Evolutionary conservation across 2,113 vertebrate species (phyloP).

Genomic region (Vanacampus margaritifer): DNA sequence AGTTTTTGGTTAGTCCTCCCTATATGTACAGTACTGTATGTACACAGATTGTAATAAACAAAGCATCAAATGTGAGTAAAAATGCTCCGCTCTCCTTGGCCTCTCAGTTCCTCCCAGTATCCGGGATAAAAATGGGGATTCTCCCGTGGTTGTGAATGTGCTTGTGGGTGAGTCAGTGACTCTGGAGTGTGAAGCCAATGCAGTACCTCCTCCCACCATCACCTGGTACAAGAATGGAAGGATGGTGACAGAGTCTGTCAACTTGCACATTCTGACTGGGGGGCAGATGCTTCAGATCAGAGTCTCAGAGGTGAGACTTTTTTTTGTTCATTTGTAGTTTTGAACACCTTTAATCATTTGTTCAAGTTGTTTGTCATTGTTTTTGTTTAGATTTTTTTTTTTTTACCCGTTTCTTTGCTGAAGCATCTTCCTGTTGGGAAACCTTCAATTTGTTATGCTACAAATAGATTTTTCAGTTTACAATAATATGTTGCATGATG

Average conservation of each 20-base stretch:
- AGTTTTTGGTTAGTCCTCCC: conserved; percentile 81
- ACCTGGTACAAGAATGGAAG: conserved; percentile 91
- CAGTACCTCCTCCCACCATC: conserved; percentile 85
- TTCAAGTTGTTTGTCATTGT: neutral
- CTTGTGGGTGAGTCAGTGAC: conserved; percentile 72
- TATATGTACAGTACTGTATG: neutral
- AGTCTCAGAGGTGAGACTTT: conserved; percentile 78
- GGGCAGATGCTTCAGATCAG: conserved; percentile 81
- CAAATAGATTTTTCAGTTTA: neutral
- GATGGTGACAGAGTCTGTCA: conserved; percentile 71
- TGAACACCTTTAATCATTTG: neutral
- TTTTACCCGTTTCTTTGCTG: too few relatives aligned
- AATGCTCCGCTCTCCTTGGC: neutral
- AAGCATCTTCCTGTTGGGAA: neutral
- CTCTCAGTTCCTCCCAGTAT: conserved; percentile 89
- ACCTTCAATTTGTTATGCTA: neutral
- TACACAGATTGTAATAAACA: neutral
- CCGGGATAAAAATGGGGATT: conserved; percentile 76
- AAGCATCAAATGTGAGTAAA: neutral
- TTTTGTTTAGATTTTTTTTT: neutral
- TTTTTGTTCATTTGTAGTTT: neutral
- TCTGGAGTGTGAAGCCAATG: conserved; percentile 87
- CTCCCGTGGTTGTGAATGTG: conserved; percentile 77
- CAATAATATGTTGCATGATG: too few relatives aligned
- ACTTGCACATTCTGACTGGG: conserved; percentile 67